phyloP scores from a whole-genome alignment of 2,797 vertebrate species.

The Pipistrellus kuhlii region DNA sequence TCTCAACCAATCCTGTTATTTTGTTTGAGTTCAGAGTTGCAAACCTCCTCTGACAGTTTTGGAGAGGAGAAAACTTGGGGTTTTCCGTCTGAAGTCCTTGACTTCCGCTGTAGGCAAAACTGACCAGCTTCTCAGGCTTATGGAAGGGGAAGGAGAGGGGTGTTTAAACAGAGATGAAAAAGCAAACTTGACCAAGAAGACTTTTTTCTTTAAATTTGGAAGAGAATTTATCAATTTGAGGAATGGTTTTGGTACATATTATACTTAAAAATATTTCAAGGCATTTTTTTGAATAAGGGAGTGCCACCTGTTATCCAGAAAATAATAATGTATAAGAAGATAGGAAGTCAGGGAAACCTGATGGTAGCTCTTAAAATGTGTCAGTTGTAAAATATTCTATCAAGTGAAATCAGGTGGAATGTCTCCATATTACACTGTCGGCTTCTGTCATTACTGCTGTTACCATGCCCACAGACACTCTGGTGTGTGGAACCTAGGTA shows the following conservation, averaged over 20 bases:
- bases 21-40: not conserved
- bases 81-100: not conserved
- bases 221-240: not conserved
- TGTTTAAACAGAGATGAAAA: not conserved
- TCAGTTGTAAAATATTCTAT: not conserved
- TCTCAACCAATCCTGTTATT: not conserved
- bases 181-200: not conserved
- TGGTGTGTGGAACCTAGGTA: not conserved
- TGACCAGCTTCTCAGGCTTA: not conserved
- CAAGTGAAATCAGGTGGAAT: conserved; percentile 21
- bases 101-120: not conserved
- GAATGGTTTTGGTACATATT: conserved; percentile 15
- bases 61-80: not conserved
- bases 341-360: not conserved
- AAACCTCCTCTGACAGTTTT: not conserved
- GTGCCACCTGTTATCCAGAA: not conserved
- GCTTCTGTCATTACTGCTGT: not conserved
- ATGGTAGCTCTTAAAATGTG: not conserved
- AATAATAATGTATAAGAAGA: not conserved
- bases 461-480: not conserved
- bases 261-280: conserved; percentile 10
- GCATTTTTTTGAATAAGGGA: not conserved
- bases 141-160: too few relatives aligned
- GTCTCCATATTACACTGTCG: not conserved
- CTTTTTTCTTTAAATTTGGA: not conserved